Evolutionary conservation across 2,888 invertebrate genomes (phyloP), one percentile per base, ranked within the genome.

Genomic region (Drosophila rellima): DNA sequence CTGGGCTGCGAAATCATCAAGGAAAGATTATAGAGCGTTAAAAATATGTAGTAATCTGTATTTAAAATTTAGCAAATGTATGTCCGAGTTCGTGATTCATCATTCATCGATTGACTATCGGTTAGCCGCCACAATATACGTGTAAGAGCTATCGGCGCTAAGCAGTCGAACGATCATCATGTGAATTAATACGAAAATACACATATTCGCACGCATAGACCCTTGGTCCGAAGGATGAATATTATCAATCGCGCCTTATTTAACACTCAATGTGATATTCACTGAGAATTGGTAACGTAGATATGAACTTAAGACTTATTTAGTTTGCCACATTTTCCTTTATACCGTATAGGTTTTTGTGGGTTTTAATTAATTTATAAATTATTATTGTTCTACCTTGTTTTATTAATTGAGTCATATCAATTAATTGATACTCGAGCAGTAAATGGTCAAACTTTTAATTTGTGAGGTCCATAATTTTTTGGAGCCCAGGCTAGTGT

Each of bases 401-500:
- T 18, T 4, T 35, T n/a, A 37, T 23, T 17, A 31, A 47, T 11
- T 31, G 11, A n/a, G 5, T 18, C 11, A 29, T 17, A 15, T 29
- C 13, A 20, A 11, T 8, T 18, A 8, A 42, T 44, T 11, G 20
- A 20, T 5, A 13, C 8, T 23, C 7, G 44, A 20, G 2, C 11
- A 2, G 11, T 40, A 10, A 40, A 40, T 40, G 17, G 4, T n/a
- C 17, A 18, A 1, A 20, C 29, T 0, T 7, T 3, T 7, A 1
- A 7, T 47, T 66, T 65, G 54, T 55, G 60, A 78, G 61, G 67
- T 55, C 10, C 10, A 51, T 4, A 11, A 4, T 11, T 20, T 40
- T 13, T 37, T 33, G 20, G 8, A n/a, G 20, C 13, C 39, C 13
- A 40, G 47, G 52, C 18, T 13, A 75, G 78, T 75, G 74, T 13